Evolutionary conservation across 1,140 invertebrate species (phyloP), one percentile per base, ranked within the genome.

Genomic region (Hyposmocoma kahamanoa): DNA sequence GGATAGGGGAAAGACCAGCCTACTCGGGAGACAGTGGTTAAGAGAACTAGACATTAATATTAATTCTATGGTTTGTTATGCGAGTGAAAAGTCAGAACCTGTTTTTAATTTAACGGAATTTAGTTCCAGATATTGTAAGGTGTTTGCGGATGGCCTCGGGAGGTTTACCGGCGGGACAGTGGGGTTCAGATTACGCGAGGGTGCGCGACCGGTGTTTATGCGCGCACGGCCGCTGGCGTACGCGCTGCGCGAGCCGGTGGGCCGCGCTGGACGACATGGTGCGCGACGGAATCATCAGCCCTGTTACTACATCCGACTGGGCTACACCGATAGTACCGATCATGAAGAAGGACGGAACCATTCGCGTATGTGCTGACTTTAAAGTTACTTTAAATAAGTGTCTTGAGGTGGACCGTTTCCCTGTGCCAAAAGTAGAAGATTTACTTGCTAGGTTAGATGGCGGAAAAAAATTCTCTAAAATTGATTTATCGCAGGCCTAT

Each of bases 361-460:
- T 83, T 21, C 50, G 88, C 13, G 67, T 90, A 22, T 88, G 87
- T 59, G 75, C 67, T 0, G 88, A 90, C 67, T 89, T 84, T 67
- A 83, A 84, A 47, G 56, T 67, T 2, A 86, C 83, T 4, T 42
- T 88, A 2, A 86, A 84, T 44, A 59, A 47, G 38, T 48, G 52
- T 18, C 42, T 76, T 10, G 48, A 56, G 30, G 54, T 73, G 18
- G 61, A 71, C 22, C 57, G 61, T 42, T 56, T 72, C 48, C 73
- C 72, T 2, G 47, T 83, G 10, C 72, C 75, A 1, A 48, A 61
- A 24, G 59, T 72, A 6, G 63, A 67, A 11, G 64, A 72, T 38
- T 18, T 68, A 17, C 58, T 63, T 28, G 46, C 59, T 1, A 47
- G 20, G 9, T 47, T 71, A 11, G 49, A 45, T 28, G 53, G 48